Evolutionary conservation across 2,888 invertebrate species (phyloP), one percentile per base, ranked within the genome.

Genomic region (Platerodrilus igneus): DNA sequence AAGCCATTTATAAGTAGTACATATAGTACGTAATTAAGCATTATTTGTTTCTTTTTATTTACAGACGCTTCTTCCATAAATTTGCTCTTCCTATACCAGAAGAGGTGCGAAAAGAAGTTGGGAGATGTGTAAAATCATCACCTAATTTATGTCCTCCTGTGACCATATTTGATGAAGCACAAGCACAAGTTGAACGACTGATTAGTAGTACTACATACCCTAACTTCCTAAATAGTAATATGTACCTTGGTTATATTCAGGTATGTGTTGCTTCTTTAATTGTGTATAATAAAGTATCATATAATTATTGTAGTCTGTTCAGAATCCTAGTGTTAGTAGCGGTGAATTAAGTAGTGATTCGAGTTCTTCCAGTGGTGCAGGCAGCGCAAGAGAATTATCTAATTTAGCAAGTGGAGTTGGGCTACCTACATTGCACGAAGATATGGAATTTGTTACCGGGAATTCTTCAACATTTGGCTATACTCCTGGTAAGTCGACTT

Each of bases 131-230:
- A 58, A 81, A 82, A 61, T 83, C 78, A 81, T 57, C 86, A 82
- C 68, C 63, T 55, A 85, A 85, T 69, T 57, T 66, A 48, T 62
- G 66, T 41, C 59, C 63, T 23, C 62, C 64, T 4, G 79, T 81
- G 57, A 81, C 79, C 57, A 80, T 95, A 57, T 94, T 91, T 67
- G 90, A 93, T 68, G 78, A 79, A 53, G 89, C 68, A 17, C 69
- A 69, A 52, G 57, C 60, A 25, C 65, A 77, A 71, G 84, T 90
- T 58, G 91, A 91, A 63, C 76, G 79, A 25, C 79, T 85, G 42
- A 90, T 95, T 65, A 84, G 84, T 50, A 83, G 85, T 64, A 86
- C 89, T 43, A 86, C 89, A 46, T 95, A 95, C 73, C 88, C 87
- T 41, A 85, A 89, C 69, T 96, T 96, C 72, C 78, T 96, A 51